Evolutionary conservation across 2,888 invertebrate genomes (phyloP), one percentile per base, ranked within the genome.

Genomic region (Xiphydria camelus): DNA sequence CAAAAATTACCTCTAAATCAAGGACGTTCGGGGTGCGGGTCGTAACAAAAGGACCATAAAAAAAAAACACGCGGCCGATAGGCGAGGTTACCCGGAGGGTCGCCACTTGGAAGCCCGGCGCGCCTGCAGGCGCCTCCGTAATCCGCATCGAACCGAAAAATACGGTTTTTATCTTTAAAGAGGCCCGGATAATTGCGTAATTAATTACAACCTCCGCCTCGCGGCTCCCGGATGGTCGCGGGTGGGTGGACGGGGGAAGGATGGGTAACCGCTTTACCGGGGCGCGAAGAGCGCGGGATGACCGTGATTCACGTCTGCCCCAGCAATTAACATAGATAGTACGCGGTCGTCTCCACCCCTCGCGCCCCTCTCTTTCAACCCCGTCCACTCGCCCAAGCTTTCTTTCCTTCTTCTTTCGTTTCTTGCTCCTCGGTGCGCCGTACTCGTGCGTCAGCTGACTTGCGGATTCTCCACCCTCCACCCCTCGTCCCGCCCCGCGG

Each of bases 101-200:
- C 26, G 41, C 46, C 54, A 56, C 56, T 51, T 47, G 47, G 41
- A 50, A 45, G 49, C 37, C n/a, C 45, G 41, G 45, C 49, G 42
- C 32, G 26, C 34, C 29, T 7, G 12, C 29, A 14, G 12, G 29
- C 5, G n/a, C n/a, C n/a, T 29, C 2, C 34, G 59, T 53, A 59
- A 61, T 53, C 60, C 57, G 60, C 61, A 64, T 64, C 62, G 59
- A 63, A 64, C 57, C 57, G 59, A 64, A 64, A 67, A 69, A 64
- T 62, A 63, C 57, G 62, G 49, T 57, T 65, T 63, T 63, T 61
- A 64, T 62, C 58, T 61, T 47, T 55, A 55, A 57, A 57, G 50
- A 53, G 55, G 45, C 52, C 34, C 47, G 61, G 66, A 62, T 70
- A 70, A 73, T 68, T 66, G 63, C 62, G 62, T 66, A 68, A 70